phyloP scores from a whole-genome alignment of 2,113 vertebrate species.

The Chionomys nivalis region DNA sequence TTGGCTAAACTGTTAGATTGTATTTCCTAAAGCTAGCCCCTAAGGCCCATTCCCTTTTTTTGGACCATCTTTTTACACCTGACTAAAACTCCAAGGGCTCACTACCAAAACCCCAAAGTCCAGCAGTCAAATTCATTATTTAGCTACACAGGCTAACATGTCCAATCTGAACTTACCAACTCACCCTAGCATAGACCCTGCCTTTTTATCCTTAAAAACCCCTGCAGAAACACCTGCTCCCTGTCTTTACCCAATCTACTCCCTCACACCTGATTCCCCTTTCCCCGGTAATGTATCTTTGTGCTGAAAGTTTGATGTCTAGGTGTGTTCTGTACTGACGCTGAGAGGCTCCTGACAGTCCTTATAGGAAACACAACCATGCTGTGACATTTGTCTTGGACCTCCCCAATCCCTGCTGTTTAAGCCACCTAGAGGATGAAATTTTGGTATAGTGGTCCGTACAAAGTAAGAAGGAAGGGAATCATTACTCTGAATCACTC shows the following conservation, averaged over 20 bases:
- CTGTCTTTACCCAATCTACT: neutral
- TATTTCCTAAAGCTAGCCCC: neutral
- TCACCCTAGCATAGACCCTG: neutral
- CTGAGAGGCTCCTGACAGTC: neutral
- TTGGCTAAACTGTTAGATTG: neutral
- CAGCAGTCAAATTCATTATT: neutral
- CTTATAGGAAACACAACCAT: neutral
- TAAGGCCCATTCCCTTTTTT: neutral
- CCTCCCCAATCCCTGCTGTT: neutral
- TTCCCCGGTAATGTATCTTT: neutral
- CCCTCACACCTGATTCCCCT: neutral
- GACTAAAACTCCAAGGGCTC: neutral
- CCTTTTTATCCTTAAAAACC: neutral
- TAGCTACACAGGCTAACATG: neutral
- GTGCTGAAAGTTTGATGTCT: neutral
- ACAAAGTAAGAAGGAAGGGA: neutral
- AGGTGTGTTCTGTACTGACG: neutral
- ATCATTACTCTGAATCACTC: neutral
- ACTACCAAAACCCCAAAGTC: neutral
- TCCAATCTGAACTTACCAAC: neutral
- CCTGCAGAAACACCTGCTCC: neutral
- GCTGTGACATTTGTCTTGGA: neutral
- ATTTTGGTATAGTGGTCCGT: neutral
- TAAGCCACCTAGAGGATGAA: neutral
- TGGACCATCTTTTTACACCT: neutral